A percentile compares a stretch with the other conserved stretches of the same genome.
Conservation (phyloP, 2,113 vertebrate genomes). For the Cheilinus undulatus region DNA sequence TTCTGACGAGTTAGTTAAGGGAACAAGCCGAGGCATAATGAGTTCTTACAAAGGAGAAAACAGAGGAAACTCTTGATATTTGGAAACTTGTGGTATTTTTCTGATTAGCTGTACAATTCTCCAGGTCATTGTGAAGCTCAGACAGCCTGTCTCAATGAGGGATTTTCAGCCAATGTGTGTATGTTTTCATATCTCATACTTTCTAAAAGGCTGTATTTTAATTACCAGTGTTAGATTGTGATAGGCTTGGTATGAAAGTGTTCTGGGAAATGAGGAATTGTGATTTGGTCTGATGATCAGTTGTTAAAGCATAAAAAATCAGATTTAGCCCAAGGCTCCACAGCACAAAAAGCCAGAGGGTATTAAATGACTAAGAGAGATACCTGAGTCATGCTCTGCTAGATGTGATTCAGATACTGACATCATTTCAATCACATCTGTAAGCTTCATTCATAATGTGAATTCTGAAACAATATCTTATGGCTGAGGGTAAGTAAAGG, state of each 20-base stretch:
- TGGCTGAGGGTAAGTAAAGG: slow-evolving; percentile 48
- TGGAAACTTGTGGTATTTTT: slow-evolving; percentile 27
- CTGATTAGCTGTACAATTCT: slow-evolving; percentile 12
- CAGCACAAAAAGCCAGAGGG: slow-evolving; percentile 24
- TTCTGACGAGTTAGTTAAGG: slow-evolving; percentile 50
- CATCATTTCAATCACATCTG: slow-evolving; percentile 30
- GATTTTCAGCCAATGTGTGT: slow-evolving; percentile 32
- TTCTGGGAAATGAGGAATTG: slow-evolving; percentile 11
- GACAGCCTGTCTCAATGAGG: slow-evolving; percentile 27
- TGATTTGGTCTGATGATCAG: not conserved
- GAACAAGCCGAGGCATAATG: slow-evolving; percentile 32
- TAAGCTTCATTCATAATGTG: slow-evolving; percentile 35
- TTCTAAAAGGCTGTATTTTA: slow-evolving; percentile 26
- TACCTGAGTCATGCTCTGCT: slow-evolving; percentile 19
- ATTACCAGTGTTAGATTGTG: slow-evolving; percentile 22
- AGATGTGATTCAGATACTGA: slow-evolving; percentile 30
- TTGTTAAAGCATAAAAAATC: slow-evolving; percentile 33
- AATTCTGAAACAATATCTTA: slow-evolving; percentile 47
- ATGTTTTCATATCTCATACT: slow-evolving; percentile 19
- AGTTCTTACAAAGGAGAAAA: slow-evolving; percentile 28
- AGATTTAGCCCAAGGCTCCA: slow-evolving; percentile 21
- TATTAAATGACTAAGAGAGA: slow-evolving; percentile 47
- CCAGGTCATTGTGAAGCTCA: slow-evolving; percentile 9
- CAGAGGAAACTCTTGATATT: slow-evolving; percentile 4
- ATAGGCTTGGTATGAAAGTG: slow-evolving; percentile 25